Percentiles rank a stretch among this genome's conserved stretches.
phyloP scores from a whole-genome alignment of 2,888 invertebrate species.

The Clanis bilineata region DNA sequence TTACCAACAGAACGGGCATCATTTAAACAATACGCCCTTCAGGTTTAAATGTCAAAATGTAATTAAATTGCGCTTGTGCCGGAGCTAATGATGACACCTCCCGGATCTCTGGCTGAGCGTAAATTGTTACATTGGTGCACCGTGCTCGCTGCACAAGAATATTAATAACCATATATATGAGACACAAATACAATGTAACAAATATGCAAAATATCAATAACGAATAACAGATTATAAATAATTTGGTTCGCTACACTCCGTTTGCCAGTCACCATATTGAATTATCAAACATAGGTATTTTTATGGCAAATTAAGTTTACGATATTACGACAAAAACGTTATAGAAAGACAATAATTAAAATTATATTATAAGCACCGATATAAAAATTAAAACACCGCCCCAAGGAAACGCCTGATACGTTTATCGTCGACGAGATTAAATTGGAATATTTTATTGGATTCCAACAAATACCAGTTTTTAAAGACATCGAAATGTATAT shows the following conservation, averaged over 20 bases:
- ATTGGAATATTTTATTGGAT: background rate
- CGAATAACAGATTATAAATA: no score
- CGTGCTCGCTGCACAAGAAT: no score
- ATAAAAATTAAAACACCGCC: background rate
- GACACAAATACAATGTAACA: background rate
- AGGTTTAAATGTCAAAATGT: conserved; percentile 50
- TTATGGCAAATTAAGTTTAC: no score
- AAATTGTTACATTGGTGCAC: conserved; percentile 31
- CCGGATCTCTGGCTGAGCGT: conserved; percentile 41
- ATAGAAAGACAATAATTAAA: no score
- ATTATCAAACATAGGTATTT: no score
- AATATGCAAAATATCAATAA: no score
- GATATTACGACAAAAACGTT: no score
- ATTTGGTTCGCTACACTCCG: no score
- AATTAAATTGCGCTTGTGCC: conserved; percentile 43
- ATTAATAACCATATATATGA: background rate
- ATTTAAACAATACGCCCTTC: conserved; percentile 44
- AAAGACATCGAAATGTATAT: background rate
- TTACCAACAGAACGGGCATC: conserved; percentile 32
- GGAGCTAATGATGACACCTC: conserved; percentile 37
- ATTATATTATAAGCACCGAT: no score
- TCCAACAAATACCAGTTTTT: background rate
- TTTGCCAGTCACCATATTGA: no score
- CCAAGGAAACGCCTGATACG: background rate
- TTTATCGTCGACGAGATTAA: background rate